Base-by-base conservation (phyloP, 2,888 invertebrate species). In the Sussaba pulchella region DNA sequence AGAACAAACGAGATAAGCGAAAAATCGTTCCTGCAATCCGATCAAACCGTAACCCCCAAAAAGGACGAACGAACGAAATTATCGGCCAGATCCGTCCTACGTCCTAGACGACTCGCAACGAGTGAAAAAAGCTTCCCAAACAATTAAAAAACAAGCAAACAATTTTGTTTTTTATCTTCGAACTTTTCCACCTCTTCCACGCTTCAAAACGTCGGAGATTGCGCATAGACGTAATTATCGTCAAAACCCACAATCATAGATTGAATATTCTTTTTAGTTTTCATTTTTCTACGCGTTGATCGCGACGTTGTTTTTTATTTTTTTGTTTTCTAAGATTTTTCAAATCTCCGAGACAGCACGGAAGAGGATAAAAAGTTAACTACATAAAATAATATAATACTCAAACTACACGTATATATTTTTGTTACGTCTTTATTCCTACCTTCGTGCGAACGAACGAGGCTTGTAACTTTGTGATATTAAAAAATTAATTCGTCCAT, bases 381-480 rank as follows among this genome's bases (percentile, higher is more conserved):
- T 26, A n/a, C n/a, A n/a, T 36, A 31, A 31, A 31, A 26, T 6
- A 21, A 31, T 31, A 31, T 31, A 14, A 9, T 10, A 9, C 6
- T 26, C 14, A 14, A 59, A 26, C 54, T 17, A 36, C 10, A 75
- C 52, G 50, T 36, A 26, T 63, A 61, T 36, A 19, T 50, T 41
- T 66, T 54, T 52, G 26, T 19, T 19, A 59, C 10, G 36, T 67
- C 43, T 63, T 45, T 73, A 31, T 70, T 69, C 14, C 39, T 52
- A 43, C 12, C 54, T 26, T 17, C 43, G 31, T 9, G 54, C 17
- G 8, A 14, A 57, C 54, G 31, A 57, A 64, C 26, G 10, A 41
- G 12, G 69, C 63, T 41, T 43, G 54, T 74, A 45, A 69, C 39
- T 73, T 73, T 69, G 78, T 74, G 74, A 78, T 78, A 78, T 72